Evolutionary conservation across 2,113 vertebrate genomes (phyloP), one percentile per base, ranked within the genome.

Genomic region (Electrona antarctica): DNA sequence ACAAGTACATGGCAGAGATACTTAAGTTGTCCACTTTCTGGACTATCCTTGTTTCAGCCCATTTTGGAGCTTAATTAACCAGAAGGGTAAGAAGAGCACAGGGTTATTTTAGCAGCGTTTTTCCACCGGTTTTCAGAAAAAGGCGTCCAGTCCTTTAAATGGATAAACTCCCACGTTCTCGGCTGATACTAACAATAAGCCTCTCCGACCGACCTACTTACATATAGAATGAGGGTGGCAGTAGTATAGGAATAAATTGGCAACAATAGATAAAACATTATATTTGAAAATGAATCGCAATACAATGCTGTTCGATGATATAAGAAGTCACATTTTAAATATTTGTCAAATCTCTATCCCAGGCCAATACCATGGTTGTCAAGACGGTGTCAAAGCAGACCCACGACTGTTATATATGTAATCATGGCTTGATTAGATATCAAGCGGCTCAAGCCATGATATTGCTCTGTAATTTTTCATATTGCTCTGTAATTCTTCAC

Each of bases 21-120:
- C 77, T 85, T 80, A 84, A 79, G 64, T 79, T 83, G 79, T 78
- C 78, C 79, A 83, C 70, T 64, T 70, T 41, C 33, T 81, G 63
- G 77, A 47, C 77, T 76, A 71, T 84, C 70, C 67, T 73, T 76
- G 60, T 81, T 75, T 87, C 74, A 48, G 76, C 83, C 81, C 78
- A 61, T 33, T 84, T 81, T 81, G 78, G 81, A 73, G 79, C 85
- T 75, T 78, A 58, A 64, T 74, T 84, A 78, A 78, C 80, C 81
- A 80, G 33, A 74, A 63, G 79, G 77, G 82, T 88, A 76, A 83
- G 67, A 64, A 7, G 14, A 63, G 76, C 50, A 62, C 69, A 82
- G 64, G 64, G 45, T 21, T 21, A 21, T 21, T 21, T 21, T 21
- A 21, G 21, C 21, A 21, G 21, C 21, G 21, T 21, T 21, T 21